These are phyloP conservation scores for Rhopalosiphum nymphaeae DNA, from an alignment of 2,888 invertebrate genomes.

Conservation along the genomic window DNA sequence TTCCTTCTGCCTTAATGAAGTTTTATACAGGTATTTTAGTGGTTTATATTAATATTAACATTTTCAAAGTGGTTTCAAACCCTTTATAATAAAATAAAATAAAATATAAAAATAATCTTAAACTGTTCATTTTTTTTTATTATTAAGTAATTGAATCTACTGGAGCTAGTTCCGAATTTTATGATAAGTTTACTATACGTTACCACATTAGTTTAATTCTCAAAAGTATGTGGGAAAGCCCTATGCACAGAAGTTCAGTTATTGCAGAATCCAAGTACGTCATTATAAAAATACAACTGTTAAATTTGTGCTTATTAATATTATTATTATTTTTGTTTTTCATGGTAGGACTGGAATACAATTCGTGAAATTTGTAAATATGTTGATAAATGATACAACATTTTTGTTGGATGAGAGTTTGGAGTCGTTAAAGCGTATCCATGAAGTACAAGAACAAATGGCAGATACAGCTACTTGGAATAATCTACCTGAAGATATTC, in stretches of 20 bases:
- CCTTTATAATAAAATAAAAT: too few relatives aligned
- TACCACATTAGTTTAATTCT: constrained; percentile 98
- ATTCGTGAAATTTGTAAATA: constrained; percentile 96
- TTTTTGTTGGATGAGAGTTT: constrained; percentile 96
- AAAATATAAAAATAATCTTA: constrained; percentile 15
- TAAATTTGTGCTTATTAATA: not conserved
- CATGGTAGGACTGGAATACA: constrained; percentile 82
- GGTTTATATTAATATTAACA: not conserved
- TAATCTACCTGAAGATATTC: constrained; percentile 77
- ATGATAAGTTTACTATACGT: constrained; percentile 98
- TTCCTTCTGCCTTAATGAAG: constrained; percentile 94
- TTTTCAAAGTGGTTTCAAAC: too few relatives aligned
- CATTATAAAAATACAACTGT: not conserved
- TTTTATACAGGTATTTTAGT: constrained; percentile 84
- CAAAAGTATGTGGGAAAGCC: constrained; percentile 95
- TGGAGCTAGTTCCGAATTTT: constrained; percentile 98
- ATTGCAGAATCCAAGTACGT: constrained; percentile 85
- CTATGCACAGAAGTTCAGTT: constrained; percentile 87
- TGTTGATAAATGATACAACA: constrained; percentile 98
- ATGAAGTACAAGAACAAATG: constrained; percentile 86
- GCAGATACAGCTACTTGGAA: constrained; percentile 79
- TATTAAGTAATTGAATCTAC: constrained; percentile 90
- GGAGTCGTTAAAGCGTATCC: constrained; percentile 84
- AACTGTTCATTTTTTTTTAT: constrained; percentile 12
- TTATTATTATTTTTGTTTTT: not conserved